Base-by-base conservation (phyloP, 2,888 invertebrate genomes). In the Mimas tiliae region DNA sequence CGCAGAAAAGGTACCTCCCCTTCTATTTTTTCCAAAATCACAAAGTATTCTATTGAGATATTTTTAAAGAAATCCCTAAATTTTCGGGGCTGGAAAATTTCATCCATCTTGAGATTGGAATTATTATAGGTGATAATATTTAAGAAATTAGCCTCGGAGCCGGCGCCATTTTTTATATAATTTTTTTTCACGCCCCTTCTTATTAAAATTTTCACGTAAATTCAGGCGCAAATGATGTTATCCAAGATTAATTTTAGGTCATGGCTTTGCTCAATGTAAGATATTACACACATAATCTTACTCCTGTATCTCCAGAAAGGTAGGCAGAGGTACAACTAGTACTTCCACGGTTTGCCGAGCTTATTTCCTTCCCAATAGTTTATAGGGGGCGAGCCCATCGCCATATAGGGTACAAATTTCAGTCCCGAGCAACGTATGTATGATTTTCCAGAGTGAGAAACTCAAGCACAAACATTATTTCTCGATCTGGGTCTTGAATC, bases 91-190 rank as follows among this genome's bases (percentile, higher is more conserved):
- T 42, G 58, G 19, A 42, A 42, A 58, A 42, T 58, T 38, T 58
- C 58, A 42, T 42, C 58, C 58, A 38, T 58, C 58, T 58, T 58
- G 38, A 58, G 58, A 58, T 58, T 58, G 58, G 58, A 58, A 58
- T 58, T 34, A 55, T 52, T 58, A 58, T 11, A 42, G 58, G 58
- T 58, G 42, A 42, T 58, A 58, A 42, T 58, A 58, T 58, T 58
- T 58, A 42, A 58, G 58, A 58, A 58, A 58, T 42, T 58, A 58
- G 42, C 58, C 42, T 19, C 19, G 19, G 42, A 38, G 12, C 42
- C 0, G 33, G 16, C 58, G 58, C 42, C 58, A 58, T 58, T 58
- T 58, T n/a, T 58, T 42, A 38, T 38, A 42, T 12, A 58, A 6
- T 11, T 33, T 51, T 48, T 52, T 34, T 38, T 34, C 53, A 8